Base-by-base conservation (phyloP, 35 echinoderm and acorn worm species). In the Heliocidaris tuberculata region DNA sequence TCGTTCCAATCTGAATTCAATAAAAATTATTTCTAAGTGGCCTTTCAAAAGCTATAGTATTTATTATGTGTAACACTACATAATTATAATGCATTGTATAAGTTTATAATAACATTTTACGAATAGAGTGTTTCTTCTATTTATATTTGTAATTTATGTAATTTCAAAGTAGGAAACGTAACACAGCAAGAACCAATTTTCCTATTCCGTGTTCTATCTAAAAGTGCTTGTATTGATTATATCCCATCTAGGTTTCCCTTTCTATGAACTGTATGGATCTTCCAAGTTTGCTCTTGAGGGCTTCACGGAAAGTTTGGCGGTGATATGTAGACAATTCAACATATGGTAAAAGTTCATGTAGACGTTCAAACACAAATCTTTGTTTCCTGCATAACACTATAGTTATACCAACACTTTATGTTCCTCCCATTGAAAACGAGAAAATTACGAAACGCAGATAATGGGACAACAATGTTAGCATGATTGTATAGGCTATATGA, bases 281-380 rank as follows among this genome's bases (percentile, higher is more conserved):
- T 91, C 50, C 31, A 96, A 96, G 59, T 96, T 93, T 93, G 96
- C 96, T 48, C 48, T 96, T 19, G 94, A 94, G n/a, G 96, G 96
- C 1, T 94, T 96, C 65, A 49, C 96, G 9, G 96, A 96, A 86
- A 85, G 94, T 17, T 31, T 96, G 31, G 88, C 96, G 87, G 49
- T 94, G 21, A 27, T 95, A 30, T 59, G 90, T 48, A 49, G 85
- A 9, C 42, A 30, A 85, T 96, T 93, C 90, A 96, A 96, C 48
- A 86, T 96, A n/a, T 86, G 90, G 96, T 96, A 96, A 93, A 31
- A 31, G 7, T 8, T 17, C 49, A 30, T 27, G 42, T 93, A 52
- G 1, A 30, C 21, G 56, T 48, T n/a, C 47, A 21, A 48, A 59
- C 70, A 85, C n/a, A 85, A 85, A 19, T 16, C n/a, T 85, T 16